These are phyloP conservation scores for Chrysochloris asiatica DNA, from an alignment of 2,113 vertebrate species.

Conservation along the genomic window DNA sequence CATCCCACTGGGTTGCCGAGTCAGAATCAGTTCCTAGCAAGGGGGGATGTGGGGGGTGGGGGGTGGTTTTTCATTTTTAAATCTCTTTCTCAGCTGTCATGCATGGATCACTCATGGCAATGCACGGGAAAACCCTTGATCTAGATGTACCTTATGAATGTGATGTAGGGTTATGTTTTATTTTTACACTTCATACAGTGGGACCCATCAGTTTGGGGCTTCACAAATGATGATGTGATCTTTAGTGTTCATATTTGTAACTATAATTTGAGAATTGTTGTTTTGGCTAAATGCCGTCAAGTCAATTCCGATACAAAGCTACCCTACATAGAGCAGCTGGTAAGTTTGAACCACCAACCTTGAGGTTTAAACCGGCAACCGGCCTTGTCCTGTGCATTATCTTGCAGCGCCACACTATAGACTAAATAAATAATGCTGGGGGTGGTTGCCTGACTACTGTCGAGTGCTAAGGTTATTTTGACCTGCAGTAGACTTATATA, in stretches of 20 bases:
- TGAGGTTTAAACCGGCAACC: no score
- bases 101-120: background rate
- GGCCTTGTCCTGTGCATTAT: no score
- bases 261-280: no score
- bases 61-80: no score
- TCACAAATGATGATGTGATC: background rate
- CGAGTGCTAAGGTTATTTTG: background rate
- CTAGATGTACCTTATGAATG: background rate
- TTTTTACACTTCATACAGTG: background rate
- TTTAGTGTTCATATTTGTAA: background rate
- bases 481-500: background rate
- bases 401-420: fast-evolving
- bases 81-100: background rate
- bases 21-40: no score
- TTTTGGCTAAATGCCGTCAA: no score
- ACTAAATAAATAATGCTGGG: background rate
- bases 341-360: no score
- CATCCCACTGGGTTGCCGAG: no score
- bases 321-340: no score
- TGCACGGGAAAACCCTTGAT: background rate
- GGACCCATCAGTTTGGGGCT: background rate
- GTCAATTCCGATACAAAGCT: no score
- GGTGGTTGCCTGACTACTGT: background rate
- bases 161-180: fast-evolving
- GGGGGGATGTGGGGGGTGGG: no score